A percentile compares a stretch with the other conserved stretches of the same genome.
phyloP scores from a whole-genome alignment of 2,888 invertebrate species.

The Standfussiana lucernea region DNA sequence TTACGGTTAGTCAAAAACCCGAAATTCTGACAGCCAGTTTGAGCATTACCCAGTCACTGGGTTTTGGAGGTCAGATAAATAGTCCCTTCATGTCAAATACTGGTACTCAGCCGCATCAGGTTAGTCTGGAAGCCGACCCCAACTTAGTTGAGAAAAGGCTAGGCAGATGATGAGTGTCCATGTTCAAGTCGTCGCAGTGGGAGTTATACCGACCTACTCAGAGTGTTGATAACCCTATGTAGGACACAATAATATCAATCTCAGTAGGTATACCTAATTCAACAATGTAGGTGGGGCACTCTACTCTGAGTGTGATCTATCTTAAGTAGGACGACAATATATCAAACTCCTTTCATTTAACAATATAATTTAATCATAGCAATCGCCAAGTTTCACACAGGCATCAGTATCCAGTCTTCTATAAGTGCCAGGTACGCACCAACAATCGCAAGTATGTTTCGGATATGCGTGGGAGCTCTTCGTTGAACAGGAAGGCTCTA shows the following conservation, averaged over 20 bases:
- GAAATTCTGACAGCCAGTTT: background rate
- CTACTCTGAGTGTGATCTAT: background rate
- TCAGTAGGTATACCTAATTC: no score
- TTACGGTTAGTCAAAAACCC: background rate
- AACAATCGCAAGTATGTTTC: constrained; percentile 71
- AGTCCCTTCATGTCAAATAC: background rate
- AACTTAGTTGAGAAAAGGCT: background rate
- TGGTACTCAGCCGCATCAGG: no score
- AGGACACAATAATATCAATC: background rate
- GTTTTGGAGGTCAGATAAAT: background rate
- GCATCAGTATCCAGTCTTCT: constrained; percentile 65
- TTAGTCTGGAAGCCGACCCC: background rate
- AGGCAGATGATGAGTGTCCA: background rate
- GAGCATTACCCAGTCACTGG: background rate
- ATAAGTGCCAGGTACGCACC: constrained; percentile 72
- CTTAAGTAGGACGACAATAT: background rate
- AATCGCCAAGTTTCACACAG: constrained; percentile 62
- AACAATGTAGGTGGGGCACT: no score
- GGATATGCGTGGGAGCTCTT: constrained; percentile 67
- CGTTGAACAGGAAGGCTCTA: constrained; percentile 70
- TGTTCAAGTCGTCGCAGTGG: background rate
- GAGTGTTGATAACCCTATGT: no score
- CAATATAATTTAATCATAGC: constrained; percentile 45
- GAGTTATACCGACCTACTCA: background rate
- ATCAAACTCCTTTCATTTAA: background rate